Base-by-base conservation (phyloP, 2,888 invertebrate genomes). In the Noctua janthina region DNA sequence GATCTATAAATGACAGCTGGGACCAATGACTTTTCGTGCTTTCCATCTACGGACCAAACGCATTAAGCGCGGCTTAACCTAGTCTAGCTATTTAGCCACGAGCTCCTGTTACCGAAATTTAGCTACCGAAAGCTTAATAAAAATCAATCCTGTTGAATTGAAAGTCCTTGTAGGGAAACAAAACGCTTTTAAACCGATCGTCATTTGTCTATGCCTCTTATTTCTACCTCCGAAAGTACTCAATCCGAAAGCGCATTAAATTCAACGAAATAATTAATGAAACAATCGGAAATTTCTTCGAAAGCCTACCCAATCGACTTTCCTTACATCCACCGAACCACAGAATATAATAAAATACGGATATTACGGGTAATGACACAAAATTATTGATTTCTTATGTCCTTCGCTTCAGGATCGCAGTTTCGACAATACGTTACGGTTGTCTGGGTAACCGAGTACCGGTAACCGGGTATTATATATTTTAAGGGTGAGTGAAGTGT, bases 371-470 rank as follows among this genome's bases (percentile, higher is more conserved):
- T 17, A 51, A 49, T 69, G 62, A 73, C 29, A 73, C 29, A 4
- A 77, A 72, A 64, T 73, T 82, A 82, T 82, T 77, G 82, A 82
- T 82, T 82, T 73, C 29, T 68, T 29, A 20, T n/a, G 83, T 73
- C 54, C 83, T 83, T 69, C 82, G 56, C 6, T 39, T 62, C 62
- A 56, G 83, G 72, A 69, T 72, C 20, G 72, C 62, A 46, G 82
- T 46, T 75, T 69, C 78, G 72, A 64, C 46, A 15, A 78, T 73
- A 77, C 62, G 54, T 17, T 39, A 15, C 72, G 51, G 82, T 82
- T 69, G 82, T 73, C 78, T 35, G n/a, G 83, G 82, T 56, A 77
- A 82, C 82, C 59, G 43, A n/a, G 49, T 69, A 13, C 68, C 23
- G 83, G 82, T 49, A 77, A 77, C 82, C 59, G 35, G n/a, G 39